phyloP scores from a whole-genome alignment of 2,797 vertebrate genomes.

The Huso huso region DNA sequence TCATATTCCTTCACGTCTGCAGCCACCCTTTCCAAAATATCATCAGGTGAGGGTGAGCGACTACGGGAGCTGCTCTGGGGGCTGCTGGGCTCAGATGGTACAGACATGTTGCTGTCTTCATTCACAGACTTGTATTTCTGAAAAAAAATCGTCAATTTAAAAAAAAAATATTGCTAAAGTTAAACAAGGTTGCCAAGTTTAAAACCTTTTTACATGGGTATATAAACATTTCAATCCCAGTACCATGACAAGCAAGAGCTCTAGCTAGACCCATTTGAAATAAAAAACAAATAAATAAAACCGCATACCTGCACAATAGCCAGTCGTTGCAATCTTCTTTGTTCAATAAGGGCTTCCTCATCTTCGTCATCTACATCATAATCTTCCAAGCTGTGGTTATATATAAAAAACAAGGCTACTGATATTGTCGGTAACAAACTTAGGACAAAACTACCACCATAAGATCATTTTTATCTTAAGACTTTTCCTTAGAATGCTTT shows the following conservation, averaged over 20 bases:
- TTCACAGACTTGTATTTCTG: constrained; percentile 86
- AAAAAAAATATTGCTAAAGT: background rate
- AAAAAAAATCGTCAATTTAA: constrained; percentile 10
- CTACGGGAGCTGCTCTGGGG: constrained; percentile 89
- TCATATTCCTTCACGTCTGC: constrained; percentile 97
- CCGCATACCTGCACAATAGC: constrained; percentile 86
- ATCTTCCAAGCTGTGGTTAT: constrained; percentile 74
- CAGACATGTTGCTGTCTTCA: constrained; percentile 82
- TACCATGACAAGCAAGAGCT: no score
- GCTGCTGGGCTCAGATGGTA: constrained; percentile 87
- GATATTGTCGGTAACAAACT: background rate
- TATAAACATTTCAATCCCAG: no score
- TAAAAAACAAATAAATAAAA: background rate
- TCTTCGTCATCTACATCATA: constrained; percentile 95
- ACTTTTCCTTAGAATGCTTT: background rate
- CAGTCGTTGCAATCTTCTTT: constrained; percentile 81
- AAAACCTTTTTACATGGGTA: no score
- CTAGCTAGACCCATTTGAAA: no score
- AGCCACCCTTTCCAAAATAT: constrained; percentile 88
- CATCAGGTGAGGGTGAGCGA: constrained; percentile 89
- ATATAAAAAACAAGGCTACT: background rate
- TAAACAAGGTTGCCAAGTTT: no score
- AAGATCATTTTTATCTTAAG: background rate
- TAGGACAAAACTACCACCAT: background rate
- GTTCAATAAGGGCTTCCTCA: constrained; percentile 92